Percentiles rank a stretch among this genome's conserved stretches.
phyloP scores from a whole-genome alignment of 2,888 invertebrate species.

The Hyppa rectilinea region DNA sequence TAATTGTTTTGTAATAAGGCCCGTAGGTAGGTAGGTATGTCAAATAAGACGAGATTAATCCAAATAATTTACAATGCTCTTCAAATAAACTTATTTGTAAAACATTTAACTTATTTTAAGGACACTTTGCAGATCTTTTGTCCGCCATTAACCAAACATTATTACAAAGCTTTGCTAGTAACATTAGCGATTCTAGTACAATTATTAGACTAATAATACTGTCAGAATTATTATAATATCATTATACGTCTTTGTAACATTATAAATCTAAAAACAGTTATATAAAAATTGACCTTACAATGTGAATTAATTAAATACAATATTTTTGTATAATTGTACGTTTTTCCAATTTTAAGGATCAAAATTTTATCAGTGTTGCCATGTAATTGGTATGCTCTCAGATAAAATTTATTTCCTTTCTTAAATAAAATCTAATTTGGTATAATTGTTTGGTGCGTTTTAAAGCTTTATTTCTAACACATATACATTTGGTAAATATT shows the following conservation, averaged over 20 bases:
- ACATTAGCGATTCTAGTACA: constrained; percentile 9
- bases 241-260: constrained; percentile 16
- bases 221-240: constrained; percentile 15
- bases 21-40: too few species aligned
- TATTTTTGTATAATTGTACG: constrained; percentile 4
- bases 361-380: constrained; percentile 6
- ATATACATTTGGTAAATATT: not conserved
- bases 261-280: constrained; percentile 40
- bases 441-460: constrained; percentile 26
- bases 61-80: constrained; percentile 24
- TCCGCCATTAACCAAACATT: constrained; percentile 5
- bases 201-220: constrained; percentile 48
- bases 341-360: not conserved
- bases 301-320: not conserved
- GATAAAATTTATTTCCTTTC: not conserved
- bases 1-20: too few species aligned
- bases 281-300: constrained; percentile 18
- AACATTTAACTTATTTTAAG: constrained; percentile 56
- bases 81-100: constrained; percentile 35
- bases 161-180: constrained; percentile 39
- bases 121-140: constrained; percentile 61
- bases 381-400: not conserved
- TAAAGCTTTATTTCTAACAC: constrained; percentile 24
- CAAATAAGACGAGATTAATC: constrained; percentile 10
- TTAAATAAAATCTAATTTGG: constrained; percentile 24